Evolutionary conservation across 2,888 invertebrate species (phyloP).

Genomic region (Hirtodrosophila duncani): DNA sequence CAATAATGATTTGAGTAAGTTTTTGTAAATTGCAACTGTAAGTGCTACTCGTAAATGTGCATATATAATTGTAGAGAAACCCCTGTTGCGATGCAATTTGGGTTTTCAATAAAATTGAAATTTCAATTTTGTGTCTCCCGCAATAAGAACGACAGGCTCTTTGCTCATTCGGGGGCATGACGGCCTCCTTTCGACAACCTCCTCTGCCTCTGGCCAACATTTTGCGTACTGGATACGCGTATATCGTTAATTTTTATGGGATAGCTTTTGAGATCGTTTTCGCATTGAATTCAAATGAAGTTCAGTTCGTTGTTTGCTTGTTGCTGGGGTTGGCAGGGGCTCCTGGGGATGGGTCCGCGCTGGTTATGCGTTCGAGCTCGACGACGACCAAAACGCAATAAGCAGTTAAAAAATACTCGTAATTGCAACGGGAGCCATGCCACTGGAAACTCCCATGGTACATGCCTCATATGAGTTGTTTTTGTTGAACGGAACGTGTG

Average conservation of each 20-base stretch:
- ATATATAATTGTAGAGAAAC: not conserved
- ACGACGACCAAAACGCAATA: slow-evolving; percentile 63
- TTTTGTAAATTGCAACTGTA: too few relatives aligned
- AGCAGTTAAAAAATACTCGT: slow-evolving; percentile 73
- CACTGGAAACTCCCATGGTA: slow-evolving; percentile 47
- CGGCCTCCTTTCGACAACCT: too few relatives aligned
- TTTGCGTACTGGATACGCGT: slow-evolving; percentile 62
- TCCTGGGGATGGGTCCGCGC: slow-evolving; percentile 15
- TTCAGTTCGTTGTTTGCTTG: slow-evolving; percentile 68
- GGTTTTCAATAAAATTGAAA: slow-evolving; percentile 50
- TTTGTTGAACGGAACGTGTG: slow-evolving; percentile 62
- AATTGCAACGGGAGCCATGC: slow-evolving; percentile 59
- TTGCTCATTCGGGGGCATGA: too few relatives aligned
- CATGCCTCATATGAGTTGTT: slow-evolving; percentile 64
- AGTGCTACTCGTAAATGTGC: too few relatives aligned
- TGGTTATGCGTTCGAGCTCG: slow-evolving; percentile 27
- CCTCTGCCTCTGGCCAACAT: slow-evolving; percentile 31
- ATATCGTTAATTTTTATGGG: slow-evolving; percentile 76
- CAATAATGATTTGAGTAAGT: too few relatives aligned
- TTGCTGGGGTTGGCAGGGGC: slow-evolving; percentile 42
- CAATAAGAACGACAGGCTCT: too few relatives aligned
- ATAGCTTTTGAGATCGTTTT: slow-evolving; percentile 69
- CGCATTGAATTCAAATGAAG: slow-evolving; percentile 71
- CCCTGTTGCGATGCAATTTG: slow-evolving; percentile 25
- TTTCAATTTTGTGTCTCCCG: slow-evolving; percentile 48